A percentile compares a stretch with the other conserved stretches of the same genome.
Conservation (phyloP, 2,888 invertebrate species). For the Adelognathus sp. region DNA sequence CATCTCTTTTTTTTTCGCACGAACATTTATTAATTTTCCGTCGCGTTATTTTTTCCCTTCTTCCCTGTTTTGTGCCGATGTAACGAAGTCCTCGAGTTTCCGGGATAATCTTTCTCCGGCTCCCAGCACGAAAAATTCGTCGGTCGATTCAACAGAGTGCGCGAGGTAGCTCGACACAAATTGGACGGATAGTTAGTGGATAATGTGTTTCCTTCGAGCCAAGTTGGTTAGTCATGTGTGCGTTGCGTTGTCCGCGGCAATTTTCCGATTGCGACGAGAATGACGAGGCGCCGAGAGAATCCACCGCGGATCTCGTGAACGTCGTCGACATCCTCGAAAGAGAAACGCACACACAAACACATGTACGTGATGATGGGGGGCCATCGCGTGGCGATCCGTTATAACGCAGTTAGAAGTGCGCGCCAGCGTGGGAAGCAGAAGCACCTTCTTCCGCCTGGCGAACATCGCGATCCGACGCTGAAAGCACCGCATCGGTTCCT, state of each 20-base stretch:
- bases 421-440: constrained; percentile 76
- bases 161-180: constrained; percentile 19
- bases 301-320: constrained; percentile 50
- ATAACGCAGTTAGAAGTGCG: constrained; percentile 74
- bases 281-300: constrained; percentile 40
- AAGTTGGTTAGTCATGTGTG: background rate
- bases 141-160: constrained; percentile 43
- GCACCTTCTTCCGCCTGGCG: constrained; percentile 74
- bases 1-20: constrained; percentile 19
- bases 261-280: constrained; percentile 51
- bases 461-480: constrained; percentile 9
- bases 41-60: background rate
- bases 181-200: constrained; percentile 50
- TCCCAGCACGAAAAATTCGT: constrained; percentile 46
- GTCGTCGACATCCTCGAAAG: constrained; percentile 44
- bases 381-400: constrained; percentile 72
- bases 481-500: constrained; percentile 61
- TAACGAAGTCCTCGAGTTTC: constrained; percentile 38
- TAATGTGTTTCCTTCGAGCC: constrained; percentile 25
- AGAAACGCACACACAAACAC: background rate
- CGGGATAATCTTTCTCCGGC: constrained; percentile 41
- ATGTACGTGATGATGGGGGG: constrained; percentile 7
- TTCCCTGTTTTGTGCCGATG: constrained; percentile 33
- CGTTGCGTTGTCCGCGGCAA: constrained; percentile 38
- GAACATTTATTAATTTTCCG: background rate